A percentile compares a stretch with the other conserved stretches of the same genome.
Evolutionary conservation across 2,888 invertebrate genomes (phyloP).

Genomic region (Crossocerus cetratus): DNA sequence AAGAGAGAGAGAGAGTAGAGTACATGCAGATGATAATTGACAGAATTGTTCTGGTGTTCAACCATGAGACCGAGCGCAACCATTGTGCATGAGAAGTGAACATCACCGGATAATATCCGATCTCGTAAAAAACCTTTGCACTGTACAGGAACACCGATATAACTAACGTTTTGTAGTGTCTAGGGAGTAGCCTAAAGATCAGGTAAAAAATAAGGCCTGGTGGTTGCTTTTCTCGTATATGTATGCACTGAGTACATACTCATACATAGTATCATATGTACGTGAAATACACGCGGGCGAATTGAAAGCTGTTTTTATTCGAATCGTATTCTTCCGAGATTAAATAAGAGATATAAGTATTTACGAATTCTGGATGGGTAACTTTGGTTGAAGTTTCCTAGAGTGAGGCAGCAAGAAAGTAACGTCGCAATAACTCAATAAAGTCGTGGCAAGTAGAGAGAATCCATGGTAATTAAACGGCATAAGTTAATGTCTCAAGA

Average conservation of each 20-base stretch:
- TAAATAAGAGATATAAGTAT: conserved; percentile 42
- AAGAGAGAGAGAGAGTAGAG: no score
- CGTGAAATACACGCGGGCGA: conserved; percentile 8
- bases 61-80: conserved; percentile 23
- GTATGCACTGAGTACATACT: conserved; percentile 41
- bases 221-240: conserved; percentile 48
- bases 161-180: conserved; percentile 38
- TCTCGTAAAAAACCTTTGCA: conserved; percentile 41
- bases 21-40: neutral
- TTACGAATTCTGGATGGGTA: conserved; percentile 33
- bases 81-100: conserved; percentile 39
- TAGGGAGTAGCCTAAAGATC: conserved; percentile 53
- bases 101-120: conserved; percentile 15
- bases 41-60: neutral
- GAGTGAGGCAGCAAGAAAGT: no score
- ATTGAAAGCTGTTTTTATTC: conserved; percentile 3
- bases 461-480: neutral
- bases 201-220: conserved; percentile 64
- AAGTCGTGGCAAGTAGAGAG: neutral
- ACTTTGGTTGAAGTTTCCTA: neutral
- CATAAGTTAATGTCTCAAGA: neutral
- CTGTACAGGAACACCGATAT: conserved; percentile 51
- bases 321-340: conserved; percentile 4
- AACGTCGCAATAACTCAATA: neutral
- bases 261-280: conserved; percentile 37